Base-by-base conservation (phyloP, 2,888 invertebrate species). In the Eristalis pertinax region DNA sequence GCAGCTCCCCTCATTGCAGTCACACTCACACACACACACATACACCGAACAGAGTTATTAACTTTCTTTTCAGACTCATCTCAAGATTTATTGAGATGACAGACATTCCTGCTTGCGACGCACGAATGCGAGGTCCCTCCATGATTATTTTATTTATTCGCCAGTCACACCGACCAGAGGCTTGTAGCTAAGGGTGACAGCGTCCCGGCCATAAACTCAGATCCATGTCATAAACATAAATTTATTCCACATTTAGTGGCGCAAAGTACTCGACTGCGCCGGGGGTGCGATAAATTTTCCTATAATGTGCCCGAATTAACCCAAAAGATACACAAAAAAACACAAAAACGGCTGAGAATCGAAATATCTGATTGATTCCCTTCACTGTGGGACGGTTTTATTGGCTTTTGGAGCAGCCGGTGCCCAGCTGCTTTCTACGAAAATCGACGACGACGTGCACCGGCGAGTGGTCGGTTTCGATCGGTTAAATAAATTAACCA, bases 81-180 rank as follows among this genome's bases (percentile, higher is more conserved):
- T 26, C 15, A 26, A 67, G 67, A 67, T 67, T 67, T 67, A 67
- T 67, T 67, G 26, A 67, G 50, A 50, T 50, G 50, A 50, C 32
- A 32, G 32, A 19, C 19, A 8, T 50, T 4, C 4, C 50, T 19
- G 50, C n/a, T 50, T 50, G 50, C 19, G 43, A 43, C 15, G 35
- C 35, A 35, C 35, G 35, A 35, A 35, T 35, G 8, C 35, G 15
- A 15, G n/a, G 43, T 43, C 19, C 19, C 8, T 19, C 50, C 19
- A 19, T 19, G 50, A 50, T 19, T 50, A 50, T 50, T 19, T 19
- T 50, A 19, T 50, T 50, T 8, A 50, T 50, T 50, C 50, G 19
- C 19, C n/a, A 0, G 19, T 50, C 50, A 2, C 50, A 50, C 50
- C 1, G 26, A 2, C 26, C 50, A 19, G 4, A 1, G 50, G 50